Evolutionary conservation across 2,888 invertebrate species (phyloP), one percentile per base, ranked within the genome.

Genomic region (Drosophila demipolita): DNA sequence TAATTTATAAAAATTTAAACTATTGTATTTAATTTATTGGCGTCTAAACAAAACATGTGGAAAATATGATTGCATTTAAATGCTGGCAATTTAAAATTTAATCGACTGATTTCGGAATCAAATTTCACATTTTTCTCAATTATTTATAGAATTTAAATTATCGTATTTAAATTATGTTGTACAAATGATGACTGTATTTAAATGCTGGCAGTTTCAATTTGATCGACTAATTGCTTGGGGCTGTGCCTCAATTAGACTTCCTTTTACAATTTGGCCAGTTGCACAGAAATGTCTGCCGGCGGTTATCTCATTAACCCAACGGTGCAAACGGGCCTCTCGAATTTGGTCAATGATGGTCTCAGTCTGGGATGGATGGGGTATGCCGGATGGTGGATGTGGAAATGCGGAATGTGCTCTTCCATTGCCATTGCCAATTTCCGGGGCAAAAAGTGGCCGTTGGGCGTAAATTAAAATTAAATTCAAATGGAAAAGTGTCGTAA

Each of bases 401-500:
- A 49, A 50, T 48, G 50, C 40, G 74, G 62, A 78, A 61, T 74
- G 75, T 55, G 53, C 36, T 35, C 53, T 35, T 57, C 65, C 82
- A 64, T 71, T 78, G 87, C 86, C 88, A 70, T 85, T 85, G 89
- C 85, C 85, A 85, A 85, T 85, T 90, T 85, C 85, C 90, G 85
- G 88, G 66, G 68, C 58, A 64, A 64, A 70, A 66, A 72, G 66
- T 70, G 73, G 85, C 83, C 86, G 77, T 85, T 89, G 83, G 90
- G 89, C 90, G 90, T 88, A 86, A 86, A 86, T 86, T 90, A 88
- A 86, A 86, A 90, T 86, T 88, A 86, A 86, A 90, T 90, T 86
- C 90, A 90, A 90, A 86, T 90, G 89, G 89, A 87, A 90, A 87
- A 87, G 84, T 89, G 90, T 86, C 90, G 87, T 73, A 66, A 45